A percentile compares a stretch with the other conserved stretches of the same genome.
These are phyloP conservation scores for Montipora efflorescens DNA, from an alignment of 64 coral and sea anemone species.

Conservation along the genomic window DNA sequence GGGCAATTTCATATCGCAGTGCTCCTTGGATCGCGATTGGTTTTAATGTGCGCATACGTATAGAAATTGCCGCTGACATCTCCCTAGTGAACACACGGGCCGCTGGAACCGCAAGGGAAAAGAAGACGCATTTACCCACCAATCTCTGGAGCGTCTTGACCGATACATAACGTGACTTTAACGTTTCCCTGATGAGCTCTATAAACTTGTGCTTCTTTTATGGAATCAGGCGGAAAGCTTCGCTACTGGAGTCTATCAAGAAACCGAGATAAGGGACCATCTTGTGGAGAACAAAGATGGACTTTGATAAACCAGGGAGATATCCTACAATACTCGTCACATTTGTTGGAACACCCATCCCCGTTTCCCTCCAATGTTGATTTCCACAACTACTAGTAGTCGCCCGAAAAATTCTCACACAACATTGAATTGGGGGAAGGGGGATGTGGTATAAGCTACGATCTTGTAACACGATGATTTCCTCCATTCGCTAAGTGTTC, in stretches of 20 bases:
- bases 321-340: not conserved
- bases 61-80: conserved; percentile 52
- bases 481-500: no score
- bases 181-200: not conserved
- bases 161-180: not conserved
- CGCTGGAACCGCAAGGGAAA: conserved; percentile 58
- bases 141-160: conserved; percentile 48
- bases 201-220: conserved; percentile 57
- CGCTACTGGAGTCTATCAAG: conserved; percentile 22
- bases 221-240: conserved; percentile 55
- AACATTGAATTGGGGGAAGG: no score
- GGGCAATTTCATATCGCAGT: conserved; percentile 3
- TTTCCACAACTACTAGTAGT: no score
- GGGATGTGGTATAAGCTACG: no score
- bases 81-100: conserved; percentile 54
- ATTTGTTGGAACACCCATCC: no score
- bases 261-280: conserved; percentile 60
- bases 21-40: not conserved
- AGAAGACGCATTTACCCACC: conserved; percentile 65
- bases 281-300: conserved; percentile 12
- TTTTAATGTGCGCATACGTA: conserved; percentile 4
- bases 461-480: no score
- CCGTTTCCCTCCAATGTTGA: no score
- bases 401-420: no score
- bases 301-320: conserved; percentile 53